These are phyloP conservation scores for Dugesia japonica DNA, from an alignment of 2,888 invertebrate genomes.

Conservation along the genomic window DNA sequence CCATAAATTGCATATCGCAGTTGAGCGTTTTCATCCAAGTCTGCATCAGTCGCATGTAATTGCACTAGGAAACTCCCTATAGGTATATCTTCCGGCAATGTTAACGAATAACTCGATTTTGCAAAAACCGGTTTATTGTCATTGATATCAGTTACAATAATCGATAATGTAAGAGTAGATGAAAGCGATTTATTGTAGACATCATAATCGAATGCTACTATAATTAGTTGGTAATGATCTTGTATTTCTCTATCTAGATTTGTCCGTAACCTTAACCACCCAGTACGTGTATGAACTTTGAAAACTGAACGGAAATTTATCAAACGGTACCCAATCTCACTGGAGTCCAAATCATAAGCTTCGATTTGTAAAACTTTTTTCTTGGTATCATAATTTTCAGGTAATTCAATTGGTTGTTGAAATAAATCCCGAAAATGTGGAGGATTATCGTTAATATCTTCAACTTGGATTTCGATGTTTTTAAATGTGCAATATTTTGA, in stretches of 20 bases:
- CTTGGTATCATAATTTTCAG: conserved; percentile 20
- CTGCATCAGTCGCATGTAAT: conserved; percentile 6
- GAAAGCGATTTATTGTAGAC: not conserved
- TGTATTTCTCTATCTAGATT: conserved; percentile 12
- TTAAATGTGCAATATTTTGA: not conserved
- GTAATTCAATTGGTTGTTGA: conserved; percentile 22
- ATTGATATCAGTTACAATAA: conserved; percentile 32
- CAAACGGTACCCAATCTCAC: conserved; percentile 22
- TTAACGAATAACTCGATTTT: not conserved
- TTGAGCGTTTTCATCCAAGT: not conserved
- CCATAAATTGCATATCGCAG: conserved; percentile 8
- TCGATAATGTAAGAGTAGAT: conserved; percentile 13
- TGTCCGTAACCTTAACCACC: not conserved
- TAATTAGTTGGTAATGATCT: not conserved
- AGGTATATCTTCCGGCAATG: conserved; percentile 23
- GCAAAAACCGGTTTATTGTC: conserved; percentile 31
- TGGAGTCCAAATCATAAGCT: conserved; percentile 2
- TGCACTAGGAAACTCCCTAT: conserved; percentile 4
- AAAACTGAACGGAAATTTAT: conserved; percentile 23
- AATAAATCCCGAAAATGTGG: not conserved
- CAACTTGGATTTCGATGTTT: not conserved
- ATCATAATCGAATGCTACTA: not conserved
- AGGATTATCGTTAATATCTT: conserved; percentile 23
- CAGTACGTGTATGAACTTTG: conserved; percentile 31
- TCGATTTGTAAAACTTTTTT: conserved; percentile 25